Evolutionary conservation across 2,888 invertebrate genomes (phyloP).

Genomic region (Oligia strigilis): DNA sequence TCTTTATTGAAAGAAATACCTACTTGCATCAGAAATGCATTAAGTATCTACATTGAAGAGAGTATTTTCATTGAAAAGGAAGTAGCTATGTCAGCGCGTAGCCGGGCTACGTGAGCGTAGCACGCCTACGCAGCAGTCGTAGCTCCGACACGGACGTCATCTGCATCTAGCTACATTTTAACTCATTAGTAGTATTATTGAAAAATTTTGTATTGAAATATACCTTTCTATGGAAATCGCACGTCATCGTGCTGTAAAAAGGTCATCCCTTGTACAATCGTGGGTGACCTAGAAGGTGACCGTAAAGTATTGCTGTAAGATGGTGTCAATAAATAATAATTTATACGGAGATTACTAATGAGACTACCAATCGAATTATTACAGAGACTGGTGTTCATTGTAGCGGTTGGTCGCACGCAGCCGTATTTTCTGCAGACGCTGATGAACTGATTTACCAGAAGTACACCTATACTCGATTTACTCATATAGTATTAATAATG

Average conservation of each 20-base stretch:
- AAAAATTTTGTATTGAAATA: constrained; percentile 1
- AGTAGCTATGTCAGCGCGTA: constrained; percentile 15
- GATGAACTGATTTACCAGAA: not conserved
- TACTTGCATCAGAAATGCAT: not conserved
- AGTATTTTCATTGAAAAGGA: not conserved
- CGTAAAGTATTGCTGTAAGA: not conserved
- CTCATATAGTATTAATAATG: not conserved
- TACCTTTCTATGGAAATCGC: not conserved
- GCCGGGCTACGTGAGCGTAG: constrained; percentile 32
- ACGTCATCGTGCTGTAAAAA: not conserved
- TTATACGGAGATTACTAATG: not conserved
- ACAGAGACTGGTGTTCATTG: not conserved
- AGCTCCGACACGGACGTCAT: constrained; percentile 2
- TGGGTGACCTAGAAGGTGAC: not conserved
- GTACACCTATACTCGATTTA: too few relatives aligned
- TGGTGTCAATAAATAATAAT: not conserved
- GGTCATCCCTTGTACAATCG: too few relatives aligned
- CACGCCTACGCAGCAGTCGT: constrained; percentile 30
- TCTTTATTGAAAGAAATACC: not conserved
- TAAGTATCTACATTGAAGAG: not conserved
- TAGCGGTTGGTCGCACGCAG: not conserved
- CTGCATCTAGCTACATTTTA: not conserved
- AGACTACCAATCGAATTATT: not conserved
- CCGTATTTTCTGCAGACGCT: not conserved
- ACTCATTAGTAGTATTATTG: not conserved